These are phyloP conservation scores for Desmophyllum pertusum DNA, from an alignment of 92 coral and sea anemone species.

Conservation along the genomic window DNA sequence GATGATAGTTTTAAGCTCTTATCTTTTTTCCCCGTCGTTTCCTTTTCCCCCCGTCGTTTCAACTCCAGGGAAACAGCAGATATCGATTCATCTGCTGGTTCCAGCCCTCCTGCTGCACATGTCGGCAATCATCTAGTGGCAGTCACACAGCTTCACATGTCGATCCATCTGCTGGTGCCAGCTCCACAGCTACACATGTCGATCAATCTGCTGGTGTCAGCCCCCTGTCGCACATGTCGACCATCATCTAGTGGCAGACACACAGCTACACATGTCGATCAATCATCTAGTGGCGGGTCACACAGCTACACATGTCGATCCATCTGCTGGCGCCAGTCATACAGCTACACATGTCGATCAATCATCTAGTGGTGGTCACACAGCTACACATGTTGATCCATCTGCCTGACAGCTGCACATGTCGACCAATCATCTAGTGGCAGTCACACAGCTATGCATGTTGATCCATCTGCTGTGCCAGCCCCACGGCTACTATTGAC, in stretches of 20 bases:
- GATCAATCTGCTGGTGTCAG: background rate
- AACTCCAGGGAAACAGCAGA: background rate
- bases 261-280: constrained; percentile 8
- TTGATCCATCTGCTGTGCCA: too few species aligned
- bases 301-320: too few species aligned
- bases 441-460: background rate
- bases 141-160: background rate
- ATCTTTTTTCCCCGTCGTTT: background rate
- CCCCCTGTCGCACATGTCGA: background rate
- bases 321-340: constrained; percentile 3
- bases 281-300: background rate
- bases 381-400: background rate
- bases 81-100: background rate
- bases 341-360: background rate
- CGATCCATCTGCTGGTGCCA: background rate
- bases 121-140: background rate
- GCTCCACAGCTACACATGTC: background rate
- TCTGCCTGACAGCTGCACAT: constrained; percentile 2
- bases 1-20: background rate
- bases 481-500: constrained; percentile 19
- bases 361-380: background rate
- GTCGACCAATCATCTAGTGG: constrained; percentile 2
- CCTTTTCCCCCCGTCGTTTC: background rate
- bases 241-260: background rate
- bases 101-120: constrained; percentile 14